These are phyloP conservation scores for Sinohyriopsis cumingii DNA, from an alignment of 2,888 invertebrate species.

Conservation along the genomic window DNA sequence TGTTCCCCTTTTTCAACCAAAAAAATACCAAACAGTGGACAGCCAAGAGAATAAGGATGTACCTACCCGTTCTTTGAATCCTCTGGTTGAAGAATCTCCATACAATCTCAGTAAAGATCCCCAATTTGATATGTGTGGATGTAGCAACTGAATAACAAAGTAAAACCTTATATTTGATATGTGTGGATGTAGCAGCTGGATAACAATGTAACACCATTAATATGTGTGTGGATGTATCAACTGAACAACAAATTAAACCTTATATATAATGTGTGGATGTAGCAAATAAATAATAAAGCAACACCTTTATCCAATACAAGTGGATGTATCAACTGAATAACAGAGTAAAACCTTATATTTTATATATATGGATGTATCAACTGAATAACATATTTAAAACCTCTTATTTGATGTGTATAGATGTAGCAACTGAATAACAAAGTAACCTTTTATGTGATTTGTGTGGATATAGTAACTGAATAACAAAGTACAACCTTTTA, in stretches of 20 bases:
- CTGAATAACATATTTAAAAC: constrained; percentile 91
- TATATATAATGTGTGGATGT: neutral
- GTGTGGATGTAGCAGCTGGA: constrained; percentile 91
- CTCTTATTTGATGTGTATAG: constrained; percentile 97
- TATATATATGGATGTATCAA: constrained; percentile 83
- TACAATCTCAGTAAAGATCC: constrained; percentile 94
- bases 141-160: constrained; percentile 80
- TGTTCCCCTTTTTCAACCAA: neutral
- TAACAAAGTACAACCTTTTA: constrained; percentile 21
- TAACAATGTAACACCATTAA: constrained; percentile 19
- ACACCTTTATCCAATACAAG: constrained; percentile 80
- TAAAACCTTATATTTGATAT: constrained; percentile 78
- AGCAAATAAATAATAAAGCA: constrained; percentile 66
- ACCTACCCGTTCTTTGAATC: constrained; percentile 85
- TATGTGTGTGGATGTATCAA: constrained; percentile 73
- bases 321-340: constrained; percentile 87
- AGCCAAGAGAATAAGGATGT: neutral
- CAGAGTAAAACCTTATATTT: constrained; percentile 3
- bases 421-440: constrained; percentile 82
- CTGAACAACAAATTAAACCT: neutral
- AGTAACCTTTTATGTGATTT: constrained; percentile 79
- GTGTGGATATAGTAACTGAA: constrained; percentile 91
- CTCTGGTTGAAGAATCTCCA: constrained; percentile 91
- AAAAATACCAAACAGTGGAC: neutral
- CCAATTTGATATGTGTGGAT: constrained; percentile 96